A percentile compares a stretch with the other conserved stretches of the same genome.
Evolutionary conservation across 1,140 invertebrate genomes (phyloP).

Genomic region (Goniozus legneri): DNA sequence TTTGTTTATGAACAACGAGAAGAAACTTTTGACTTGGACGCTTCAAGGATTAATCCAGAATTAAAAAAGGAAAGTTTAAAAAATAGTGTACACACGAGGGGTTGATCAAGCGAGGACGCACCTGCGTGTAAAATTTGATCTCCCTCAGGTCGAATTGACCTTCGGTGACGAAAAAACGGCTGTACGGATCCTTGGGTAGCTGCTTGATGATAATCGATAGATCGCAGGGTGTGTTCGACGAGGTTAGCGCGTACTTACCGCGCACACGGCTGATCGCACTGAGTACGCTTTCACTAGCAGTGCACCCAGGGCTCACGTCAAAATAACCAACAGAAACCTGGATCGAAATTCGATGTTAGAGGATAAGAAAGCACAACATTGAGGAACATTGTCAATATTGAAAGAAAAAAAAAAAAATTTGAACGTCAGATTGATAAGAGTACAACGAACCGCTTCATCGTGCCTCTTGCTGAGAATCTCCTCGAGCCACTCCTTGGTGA

Average conservation of each 20-base stretch:
- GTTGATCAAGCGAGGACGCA: conserved; percentile 36
- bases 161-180: conserved; percentile 72
- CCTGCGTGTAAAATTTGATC: conserved; percentile 79
- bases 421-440: neutral
- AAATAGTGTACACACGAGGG: neutral
- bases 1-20: neutral
- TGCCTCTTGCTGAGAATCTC: conserved; percentile 47
- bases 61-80: no score
- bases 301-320: conserved; percentile 54
- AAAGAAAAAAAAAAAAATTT: conserved; percentile 1
- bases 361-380: no score
- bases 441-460: conserved; percentile 19
- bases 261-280: conserved; percentile 57
- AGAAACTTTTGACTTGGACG: neutral
- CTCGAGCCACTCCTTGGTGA: conserved; percentile 61
- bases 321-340: conserved; percentile 53
- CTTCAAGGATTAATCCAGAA: no score
- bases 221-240: conserved; percentile 36
- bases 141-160: conserved; percentile 78
- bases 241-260: conserved; percentile 23
- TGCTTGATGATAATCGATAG: conserved; percentile 71
- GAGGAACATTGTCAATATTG: conserved; percentile 7
- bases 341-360: neutral
- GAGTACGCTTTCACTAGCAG: conserved; percentile 59
- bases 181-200: conserved; percentile 71